Percentiles rank a stretch among this genome's conserved stretches.
Conservation (phyloP, 2,797 vertebrate genomes). For the Falco concolor region DNA sequence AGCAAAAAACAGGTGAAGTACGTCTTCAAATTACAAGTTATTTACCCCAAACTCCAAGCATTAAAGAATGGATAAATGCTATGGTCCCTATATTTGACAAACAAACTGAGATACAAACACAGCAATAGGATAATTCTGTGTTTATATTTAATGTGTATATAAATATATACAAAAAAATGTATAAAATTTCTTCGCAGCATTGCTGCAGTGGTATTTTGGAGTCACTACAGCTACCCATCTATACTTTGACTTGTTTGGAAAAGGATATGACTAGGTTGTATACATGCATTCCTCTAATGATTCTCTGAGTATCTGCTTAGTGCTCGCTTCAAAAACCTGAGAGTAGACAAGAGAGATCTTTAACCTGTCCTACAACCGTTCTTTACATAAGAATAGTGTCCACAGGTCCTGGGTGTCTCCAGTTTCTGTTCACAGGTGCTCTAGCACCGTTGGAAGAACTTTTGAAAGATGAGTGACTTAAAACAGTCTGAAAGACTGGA, state of each 20-base stretch:
- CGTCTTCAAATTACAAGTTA: not conserved
- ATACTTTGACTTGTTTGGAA: not conserved
- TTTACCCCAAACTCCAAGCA: not conserved
- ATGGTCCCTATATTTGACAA: not conserved
- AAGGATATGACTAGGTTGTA: not conserved
- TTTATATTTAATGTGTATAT: too few relatives aligned
- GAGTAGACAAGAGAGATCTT: not conserved
- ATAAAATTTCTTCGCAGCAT: not conserved
- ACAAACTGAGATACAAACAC: not conserved
- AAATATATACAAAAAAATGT: not conserved
- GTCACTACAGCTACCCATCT: not conserved
- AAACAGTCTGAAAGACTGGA: not conserved
- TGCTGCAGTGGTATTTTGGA: not conserved
- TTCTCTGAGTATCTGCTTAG: not conserved
- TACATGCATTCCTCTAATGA: not conserved
- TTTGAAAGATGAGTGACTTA: not conserved
- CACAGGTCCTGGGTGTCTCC: not conserved
- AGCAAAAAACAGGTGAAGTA: rapidly evolving
- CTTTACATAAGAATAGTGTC: not conserved
- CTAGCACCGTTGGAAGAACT: not conserved
- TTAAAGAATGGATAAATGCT: not conserved
- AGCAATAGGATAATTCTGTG: not conserved
- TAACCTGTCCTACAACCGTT: not conserved
- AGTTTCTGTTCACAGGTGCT: not conserved
- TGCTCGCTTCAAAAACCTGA: not conserved